Evolutionary conservation across 2,113 vertebrate genomes (phyloP).

Genomic region (Semicossyphus pulcher): DNA sequence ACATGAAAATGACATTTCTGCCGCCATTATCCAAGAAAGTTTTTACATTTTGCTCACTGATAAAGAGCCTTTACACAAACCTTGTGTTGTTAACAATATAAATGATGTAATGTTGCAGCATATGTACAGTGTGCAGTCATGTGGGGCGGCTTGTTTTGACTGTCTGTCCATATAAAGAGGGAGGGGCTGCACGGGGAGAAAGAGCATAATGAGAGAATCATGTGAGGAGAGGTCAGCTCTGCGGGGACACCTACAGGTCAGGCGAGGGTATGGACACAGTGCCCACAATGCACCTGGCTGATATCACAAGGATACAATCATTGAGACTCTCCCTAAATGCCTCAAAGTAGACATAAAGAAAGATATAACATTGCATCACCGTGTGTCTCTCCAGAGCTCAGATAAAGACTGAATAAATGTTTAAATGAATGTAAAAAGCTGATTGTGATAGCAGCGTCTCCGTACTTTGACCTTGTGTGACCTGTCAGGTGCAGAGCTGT

Average conservation of each 20-base stretch:
- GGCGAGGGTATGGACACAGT: not conserved
- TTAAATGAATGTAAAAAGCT: not conserved
- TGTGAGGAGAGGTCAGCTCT: slow-evolving; percentile 52
- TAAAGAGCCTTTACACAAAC: not conserved
- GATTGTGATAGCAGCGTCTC: not conserved
- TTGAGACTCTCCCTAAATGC: not conserved
- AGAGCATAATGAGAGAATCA: not conserved
- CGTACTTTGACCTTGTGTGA: not conserved
- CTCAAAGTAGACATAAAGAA: not conserved
- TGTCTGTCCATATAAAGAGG: slow-evolving; percentile 17
- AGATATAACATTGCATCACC: not conserved
- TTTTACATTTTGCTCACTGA: too few species aligned
- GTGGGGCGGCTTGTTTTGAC: slow-evolving; percentile 58
- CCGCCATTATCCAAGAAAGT: too few species aligned
- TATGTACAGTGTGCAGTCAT: slow-evolving; percentile 31
- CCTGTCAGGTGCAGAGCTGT: not conserved
- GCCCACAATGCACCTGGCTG: slow-evolving; percentile 42
- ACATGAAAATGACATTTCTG: too few species aligned
- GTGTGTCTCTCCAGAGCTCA: not conserved
- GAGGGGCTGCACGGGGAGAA: slow-evolving; percentile 9
- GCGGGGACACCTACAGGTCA: slow-evolving; percentile 69
- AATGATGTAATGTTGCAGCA: slow-evolving; percentile 67
- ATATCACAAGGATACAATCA: not conserved
- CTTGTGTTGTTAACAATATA: not conserved
- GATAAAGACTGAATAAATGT: not conserved